Evolutionary conservation across 2,888 invertebrate species (phyloP).

Genomic region (Lepidonotus clava): DNA sequence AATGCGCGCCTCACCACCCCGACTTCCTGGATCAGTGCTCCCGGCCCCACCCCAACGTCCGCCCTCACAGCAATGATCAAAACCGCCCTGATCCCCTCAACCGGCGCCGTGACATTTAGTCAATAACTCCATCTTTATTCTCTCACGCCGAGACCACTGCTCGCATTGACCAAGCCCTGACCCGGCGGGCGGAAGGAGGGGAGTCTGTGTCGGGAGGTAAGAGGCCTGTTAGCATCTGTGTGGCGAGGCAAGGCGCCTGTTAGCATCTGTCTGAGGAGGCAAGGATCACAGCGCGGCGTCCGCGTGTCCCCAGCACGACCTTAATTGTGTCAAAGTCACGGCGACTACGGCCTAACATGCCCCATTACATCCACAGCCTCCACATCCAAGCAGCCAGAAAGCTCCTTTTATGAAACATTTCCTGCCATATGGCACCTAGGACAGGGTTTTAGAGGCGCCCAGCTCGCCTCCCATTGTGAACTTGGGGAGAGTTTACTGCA

Average conservation of each 20-base stretch:
- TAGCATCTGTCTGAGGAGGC: constrained; percentile 20
- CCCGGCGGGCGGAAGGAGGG: background rate
- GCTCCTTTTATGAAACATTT: background rate
- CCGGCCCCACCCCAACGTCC: background rate
- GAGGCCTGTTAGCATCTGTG: background rate
- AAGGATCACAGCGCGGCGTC: constrained; percentile 23
- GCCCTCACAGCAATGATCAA: constrained; percentile 5
- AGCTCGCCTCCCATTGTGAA: background rate
- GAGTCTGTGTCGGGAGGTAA: background rate
- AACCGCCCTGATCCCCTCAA: constrained; percentile 10
- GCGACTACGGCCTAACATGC: background rate
- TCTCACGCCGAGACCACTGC: background rate
- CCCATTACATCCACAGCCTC: constrained; percentile 27
- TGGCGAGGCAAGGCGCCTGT: constrained; percentile 10
- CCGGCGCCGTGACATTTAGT: constrained; percentile 20
- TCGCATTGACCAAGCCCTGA: background rate
- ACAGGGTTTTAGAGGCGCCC: background rate
- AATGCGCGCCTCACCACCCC: no score
- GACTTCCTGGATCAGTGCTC: background rate
- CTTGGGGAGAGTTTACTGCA: no score
- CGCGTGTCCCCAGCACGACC: background rate
- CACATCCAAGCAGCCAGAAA: background rate
- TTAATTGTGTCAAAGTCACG: constrained; percentile 36
- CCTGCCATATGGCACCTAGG: constrained; percentile 11
- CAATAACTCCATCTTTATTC: constrained; percentile 41